phyloP scores from a whole-genome alignment of 2,888 invertebrate species.

The Tricholauxania praeusta region DNA sequence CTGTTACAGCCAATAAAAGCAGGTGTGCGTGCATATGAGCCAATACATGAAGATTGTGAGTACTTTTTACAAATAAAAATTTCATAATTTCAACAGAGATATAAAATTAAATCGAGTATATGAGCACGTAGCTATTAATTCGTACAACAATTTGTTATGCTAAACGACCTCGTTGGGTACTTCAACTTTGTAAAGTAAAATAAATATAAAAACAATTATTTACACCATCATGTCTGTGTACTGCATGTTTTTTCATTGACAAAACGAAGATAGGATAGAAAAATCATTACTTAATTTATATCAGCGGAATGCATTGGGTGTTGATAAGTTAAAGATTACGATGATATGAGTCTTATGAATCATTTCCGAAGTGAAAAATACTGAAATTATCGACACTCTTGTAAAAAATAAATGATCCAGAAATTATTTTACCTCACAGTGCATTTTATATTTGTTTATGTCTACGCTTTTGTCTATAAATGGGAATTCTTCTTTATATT shows the following conservation, averaged over 20 bases:
- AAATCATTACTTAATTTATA: slow-evolving; percentile 33
- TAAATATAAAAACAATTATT: neutral
- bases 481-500: too few relatives aligned
- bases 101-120: neutral
- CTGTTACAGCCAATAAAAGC: slow-evolving; percentile 4
- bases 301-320: neutral
- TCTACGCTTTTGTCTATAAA: too few relatives aligned
- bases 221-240: slow-evolving; percentile 1
- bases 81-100: neutral
- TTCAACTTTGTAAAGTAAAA: slow-evolving; percentile 25
- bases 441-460: too few relatives aligned
- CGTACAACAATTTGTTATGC: slow-evolving; percentile 25
- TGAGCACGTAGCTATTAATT: slow-evolving; percentile 3
- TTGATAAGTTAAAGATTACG: too few relatives aligned
- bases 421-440: too few relatives aligned
- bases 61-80: neutral
- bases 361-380: too few relatives aligned
- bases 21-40: neutral
- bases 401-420: too few relatives aligned
- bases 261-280: slow-evolving; percentile 19
- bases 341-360: too few relatives aligned
- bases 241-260: neutral
- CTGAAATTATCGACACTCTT: too few relatives aligned
- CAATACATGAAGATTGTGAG: neutral
- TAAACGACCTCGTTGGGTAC: slow-evolving; percentile 34